phyloP scores from a whole-genome alignment of 2,888 invertebrate genomes.

The Pollenia angustigena region DNA sequence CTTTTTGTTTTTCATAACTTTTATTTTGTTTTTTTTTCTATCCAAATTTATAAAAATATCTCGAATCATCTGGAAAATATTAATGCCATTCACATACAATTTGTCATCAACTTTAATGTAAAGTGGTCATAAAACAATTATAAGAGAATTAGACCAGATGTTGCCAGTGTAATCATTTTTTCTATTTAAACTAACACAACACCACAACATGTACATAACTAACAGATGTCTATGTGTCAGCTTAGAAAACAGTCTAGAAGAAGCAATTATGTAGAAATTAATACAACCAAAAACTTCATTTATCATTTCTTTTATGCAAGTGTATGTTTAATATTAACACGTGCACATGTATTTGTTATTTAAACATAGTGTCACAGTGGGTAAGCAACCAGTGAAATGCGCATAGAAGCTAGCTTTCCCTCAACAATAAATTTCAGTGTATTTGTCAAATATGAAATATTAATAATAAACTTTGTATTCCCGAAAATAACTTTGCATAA shows the following conservation, averaged over 20 bases:
- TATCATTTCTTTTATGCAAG: conserved; percentile 31
- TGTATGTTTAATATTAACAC: background rate
- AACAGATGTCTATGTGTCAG: background rate
- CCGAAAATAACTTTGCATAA: no score
- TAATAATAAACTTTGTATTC: no score
- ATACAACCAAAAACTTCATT: conserved; percentile 30
- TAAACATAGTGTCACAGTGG: background rate
- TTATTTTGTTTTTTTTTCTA: no score
- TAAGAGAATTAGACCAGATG: conserved; percentile 29
- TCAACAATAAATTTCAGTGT: no score
- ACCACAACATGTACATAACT: background rate
- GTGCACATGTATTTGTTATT: conserved; percentile 6
- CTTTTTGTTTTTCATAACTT: no score
- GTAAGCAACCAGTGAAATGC: no score
- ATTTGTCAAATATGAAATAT: no score
- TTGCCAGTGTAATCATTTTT: conserved; percentile 29
- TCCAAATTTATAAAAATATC: background rate
- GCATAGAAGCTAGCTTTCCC: no score
- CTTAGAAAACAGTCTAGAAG: background rate
- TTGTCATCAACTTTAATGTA: background rate
- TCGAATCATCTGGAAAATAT: background rate
- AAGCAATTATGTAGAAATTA: background rate
- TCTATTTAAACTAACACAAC: conserved; percentile 7
- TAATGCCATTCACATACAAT: background rate
- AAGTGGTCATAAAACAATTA: conserved; percentile 8